These are phyloP conservation scores for Ernsta delagoae DNA, from an alignment of 2,888 invertebrate species.

Conservation along the genomic window DNA sequence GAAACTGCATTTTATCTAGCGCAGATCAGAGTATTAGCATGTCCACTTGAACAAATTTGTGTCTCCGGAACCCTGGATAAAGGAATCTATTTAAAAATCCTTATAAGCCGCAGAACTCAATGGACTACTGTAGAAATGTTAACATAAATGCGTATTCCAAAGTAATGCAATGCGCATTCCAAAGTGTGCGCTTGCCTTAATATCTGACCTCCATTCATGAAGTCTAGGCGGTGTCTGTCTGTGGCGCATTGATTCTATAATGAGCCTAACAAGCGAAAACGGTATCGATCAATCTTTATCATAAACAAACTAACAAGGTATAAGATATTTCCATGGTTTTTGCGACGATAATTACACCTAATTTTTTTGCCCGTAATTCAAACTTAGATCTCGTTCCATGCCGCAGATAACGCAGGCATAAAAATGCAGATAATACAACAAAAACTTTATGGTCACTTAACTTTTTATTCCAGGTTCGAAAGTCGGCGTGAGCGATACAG, in stretches of 20 bases:
- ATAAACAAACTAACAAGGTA: slow-evolving; percentile 4
- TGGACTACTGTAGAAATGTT: slow-evolving; percentile 6
- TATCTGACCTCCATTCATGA: slow-evolving; percentile 23
- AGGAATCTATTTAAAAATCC: slow-evolving; percentile 1
- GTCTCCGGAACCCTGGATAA: neutral
- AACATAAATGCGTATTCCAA: neutral
- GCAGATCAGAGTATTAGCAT: too few relatives aligned
- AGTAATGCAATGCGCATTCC: neutral
- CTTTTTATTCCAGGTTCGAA: slow-evolving; percentile 40
- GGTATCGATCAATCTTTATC: slow-evolving; percentile 26
- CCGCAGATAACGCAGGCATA: slow-evolving; percentile 8
- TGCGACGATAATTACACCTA: slow-evolving; percentile 19
- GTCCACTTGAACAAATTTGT: neutral
- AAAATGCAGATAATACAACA: slow-evolving; percentile 33
- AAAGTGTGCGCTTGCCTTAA: slow-evolving; percentile 9
- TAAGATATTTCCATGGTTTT: slow-evolving; percentile 5
- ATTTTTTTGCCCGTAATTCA: slow-evolving; percentile 18
- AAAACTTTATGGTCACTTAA: slow-evolving; percentile 47
- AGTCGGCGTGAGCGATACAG: slow-evolving; percentile 8
- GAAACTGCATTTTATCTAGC: too few relatives aligned
- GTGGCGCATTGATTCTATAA: slow-evolving; percentile 27
- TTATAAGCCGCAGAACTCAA: slow-evolving; percentile 2
- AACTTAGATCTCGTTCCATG: slow-evolving; percentile 18
- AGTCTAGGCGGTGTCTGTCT: slow-evolving; percentile 27
- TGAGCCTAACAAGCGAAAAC: slow-evolving; percentile 27